Percentiles rank a stretch among this genome's conserved stretches.
These are phyloP conservation scores for Oceanodroma tethys DNA, from an alignment of 2,113 vertebrate species.

Conservation along the genomic window DNA sequence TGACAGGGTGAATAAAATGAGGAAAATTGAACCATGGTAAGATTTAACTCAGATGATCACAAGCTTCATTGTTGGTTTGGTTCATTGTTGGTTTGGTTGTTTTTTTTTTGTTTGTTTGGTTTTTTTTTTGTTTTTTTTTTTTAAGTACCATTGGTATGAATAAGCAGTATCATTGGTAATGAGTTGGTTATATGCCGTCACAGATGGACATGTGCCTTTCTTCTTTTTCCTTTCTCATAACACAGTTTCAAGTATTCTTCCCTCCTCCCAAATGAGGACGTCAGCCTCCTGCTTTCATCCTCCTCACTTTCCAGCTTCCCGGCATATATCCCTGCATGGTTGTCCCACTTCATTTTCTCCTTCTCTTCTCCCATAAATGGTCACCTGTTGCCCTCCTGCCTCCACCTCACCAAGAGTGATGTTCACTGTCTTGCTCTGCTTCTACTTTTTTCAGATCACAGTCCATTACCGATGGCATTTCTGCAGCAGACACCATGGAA, in stretches of 20 bases:
- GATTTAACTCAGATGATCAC: background rate
- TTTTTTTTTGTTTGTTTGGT: too few species aligned
- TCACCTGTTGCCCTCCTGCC: accelerated
- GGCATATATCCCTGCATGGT: accelerated
- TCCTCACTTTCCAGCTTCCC: background rate
- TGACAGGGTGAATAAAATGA: background rate
- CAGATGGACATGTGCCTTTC: background rate
- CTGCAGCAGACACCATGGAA: background rate
- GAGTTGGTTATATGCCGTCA: background rate
- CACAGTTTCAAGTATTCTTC: background rate
- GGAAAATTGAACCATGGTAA: background rate
- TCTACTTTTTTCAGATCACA: background rate
- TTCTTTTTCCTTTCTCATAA: background rate
- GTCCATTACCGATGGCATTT: accelerated
- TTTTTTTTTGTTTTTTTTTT: too few species aligned
- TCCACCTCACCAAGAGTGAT: background rate
- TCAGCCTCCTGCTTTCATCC: background rate
- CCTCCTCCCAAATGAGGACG: background rate
- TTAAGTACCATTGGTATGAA: background rate
- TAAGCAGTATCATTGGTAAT: background rate
- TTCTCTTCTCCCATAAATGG: background rate
- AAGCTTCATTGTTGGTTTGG: background rate
- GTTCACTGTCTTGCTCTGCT: background rate
- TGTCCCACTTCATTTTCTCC: background rate
- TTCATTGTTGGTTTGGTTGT: background rate